Conservation (phyloP, 2,888 invertebrate genomes). For the Syritta pipiens region DNA sequence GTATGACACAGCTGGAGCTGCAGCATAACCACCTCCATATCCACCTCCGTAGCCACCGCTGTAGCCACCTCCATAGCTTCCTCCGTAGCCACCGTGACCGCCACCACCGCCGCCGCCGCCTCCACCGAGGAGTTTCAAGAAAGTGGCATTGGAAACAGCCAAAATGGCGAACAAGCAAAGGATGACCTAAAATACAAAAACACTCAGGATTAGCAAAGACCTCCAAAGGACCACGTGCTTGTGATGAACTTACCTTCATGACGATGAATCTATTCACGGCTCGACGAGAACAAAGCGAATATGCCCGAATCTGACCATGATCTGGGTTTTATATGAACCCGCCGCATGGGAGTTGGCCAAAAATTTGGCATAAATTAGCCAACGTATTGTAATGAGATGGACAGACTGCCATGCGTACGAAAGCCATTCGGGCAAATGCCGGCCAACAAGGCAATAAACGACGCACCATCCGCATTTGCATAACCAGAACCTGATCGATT, state of each 20-base stretch:
- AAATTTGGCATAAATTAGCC: background rate
- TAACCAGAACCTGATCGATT: background rate
- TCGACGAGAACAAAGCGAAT: slow-evolving; percentile 27
- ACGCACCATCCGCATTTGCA: background rate
- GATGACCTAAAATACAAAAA: slow-evolving; percentile 26
- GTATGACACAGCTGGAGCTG: background rate
- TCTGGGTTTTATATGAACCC: slow-evolving; percentile 40
- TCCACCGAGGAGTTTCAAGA: slow-evolving; percentile 13
- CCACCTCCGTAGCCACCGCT: slow-evolving; percentile 1
- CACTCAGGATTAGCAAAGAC: background rate
- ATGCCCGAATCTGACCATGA: background rate
- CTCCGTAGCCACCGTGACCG: background rate
- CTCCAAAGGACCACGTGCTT: background rate
- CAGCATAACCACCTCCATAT: slow-evolving; percentile 4
- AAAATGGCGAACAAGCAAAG: slow-evolving; percentile 42
- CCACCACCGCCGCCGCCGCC: slow-evolving; percentile 7
- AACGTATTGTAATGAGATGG: background rate
- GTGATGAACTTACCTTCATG: slow-evolving; percentile 40
- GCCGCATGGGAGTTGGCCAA: background rate
- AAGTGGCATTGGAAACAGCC: slow-evolving; percentile 35
- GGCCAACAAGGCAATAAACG: background rate
- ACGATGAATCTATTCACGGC: slow-evolving; percentile 29
- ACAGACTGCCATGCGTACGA: background rate
- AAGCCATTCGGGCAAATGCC: background rate
- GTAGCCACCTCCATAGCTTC: background rate